Evolutionary conservation across 1,140 invertebrate species (phyloP).

Genomic region (Drosophila tristis): DNA sequence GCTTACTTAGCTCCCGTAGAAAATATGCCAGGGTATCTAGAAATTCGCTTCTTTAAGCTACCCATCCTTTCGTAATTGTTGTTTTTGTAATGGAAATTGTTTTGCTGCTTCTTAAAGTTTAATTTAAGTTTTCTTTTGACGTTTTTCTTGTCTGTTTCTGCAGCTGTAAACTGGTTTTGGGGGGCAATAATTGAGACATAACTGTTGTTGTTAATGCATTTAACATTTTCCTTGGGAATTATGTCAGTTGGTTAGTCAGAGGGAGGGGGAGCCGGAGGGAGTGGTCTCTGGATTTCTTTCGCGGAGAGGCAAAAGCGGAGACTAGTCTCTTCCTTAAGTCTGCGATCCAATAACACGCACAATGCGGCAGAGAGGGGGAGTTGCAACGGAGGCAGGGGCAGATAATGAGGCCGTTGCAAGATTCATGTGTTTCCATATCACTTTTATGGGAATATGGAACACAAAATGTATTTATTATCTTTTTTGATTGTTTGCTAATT

Average conservation of each 20-base stretch:
- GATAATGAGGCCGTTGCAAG: neutral
- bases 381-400: neutral
- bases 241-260: constrained; percentile 63
- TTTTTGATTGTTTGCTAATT: constrained; percentile 26
- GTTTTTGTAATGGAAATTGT: constrained; percentile 45
- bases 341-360: constrained; percentile 41
- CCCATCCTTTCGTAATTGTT: constrained; percentile 18
- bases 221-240: constrained; percentile 75
- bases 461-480: constrained; percentile 9
- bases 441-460: constrained; percentile 19
- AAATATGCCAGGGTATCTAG: too few relatives aligned
- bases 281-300: constrained; percentile 28
- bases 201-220: constrained; percentile 63
- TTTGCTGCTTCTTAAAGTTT: constrained; percentile 40
- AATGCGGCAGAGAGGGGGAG: constrained; percentile 2
- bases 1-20: too few relatives aligned
- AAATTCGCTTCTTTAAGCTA: constrained; percentile 3
- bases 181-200: constrained; percentile 64
- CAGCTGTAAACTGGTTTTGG: constrained; percentile 50
- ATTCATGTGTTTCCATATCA: neutral
- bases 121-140: constrained; percentile 23
- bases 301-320: neutral
- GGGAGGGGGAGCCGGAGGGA: constrained; percentile 1
- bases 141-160: constrained; percentile 4
- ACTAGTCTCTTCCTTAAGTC: constrained; percentile 32